Evolutionary conservation across 1,140 invertebrate genomes (phyloP).

Genomic region (Calephelis nemesis): DNA sequence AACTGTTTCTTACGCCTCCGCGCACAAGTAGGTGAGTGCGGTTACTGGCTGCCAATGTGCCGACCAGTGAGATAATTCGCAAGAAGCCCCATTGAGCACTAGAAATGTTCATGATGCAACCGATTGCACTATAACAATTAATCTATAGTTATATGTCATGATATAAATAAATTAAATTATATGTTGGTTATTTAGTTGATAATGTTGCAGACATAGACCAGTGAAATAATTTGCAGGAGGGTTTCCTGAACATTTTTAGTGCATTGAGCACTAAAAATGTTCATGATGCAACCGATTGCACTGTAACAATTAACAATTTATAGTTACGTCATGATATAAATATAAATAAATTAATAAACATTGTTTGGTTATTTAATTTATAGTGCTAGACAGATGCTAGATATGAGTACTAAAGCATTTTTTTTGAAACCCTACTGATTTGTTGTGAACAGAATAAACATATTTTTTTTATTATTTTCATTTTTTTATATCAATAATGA

Average conservation of each 20-base stretch:
- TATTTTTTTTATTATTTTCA: too few relatives aligned
- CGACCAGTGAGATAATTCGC: constrained; percentile 72
- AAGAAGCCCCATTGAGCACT: constrained; percentile 37
- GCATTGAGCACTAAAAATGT: constrained; percentile 31
- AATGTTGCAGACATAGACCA: constrained; percentile 35
- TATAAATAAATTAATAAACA: background rate
- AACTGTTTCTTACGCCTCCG: constrained; percentile 58
- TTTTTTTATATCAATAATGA: too few relatives aligned
- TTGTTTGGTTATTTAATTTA: background rate
- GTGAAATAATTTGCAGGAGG: constrained; percentile 65
- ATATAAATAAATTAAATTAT: background rate
- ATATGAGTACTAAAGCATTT: too few relatives aligned
- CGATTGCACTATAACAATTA: background rate
- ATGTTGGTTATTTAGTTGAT: background rate
- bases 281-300: constrained; percentile 7
- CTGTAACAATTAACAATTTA: background rate
- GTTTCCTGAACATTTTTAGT: background rate
- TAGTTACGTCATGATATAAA: background rate
- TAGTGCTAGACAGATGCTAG: too few relatives aligned
- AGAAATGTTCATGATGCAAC: constrained; percentile 21
- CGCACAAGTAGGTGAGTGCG: constrained; percentile 72
- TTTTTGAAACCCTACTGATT: too few relatives aligned
- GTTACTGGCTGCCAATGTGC: constrained; percentile 65
- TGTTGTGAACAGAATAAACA: too few relatives aligned
- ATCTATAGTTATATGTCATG: background rate